phyloP scores from a whole-genome alignment of 2,888 invertebrate species.

The Oeneis ivallda region DNA sequence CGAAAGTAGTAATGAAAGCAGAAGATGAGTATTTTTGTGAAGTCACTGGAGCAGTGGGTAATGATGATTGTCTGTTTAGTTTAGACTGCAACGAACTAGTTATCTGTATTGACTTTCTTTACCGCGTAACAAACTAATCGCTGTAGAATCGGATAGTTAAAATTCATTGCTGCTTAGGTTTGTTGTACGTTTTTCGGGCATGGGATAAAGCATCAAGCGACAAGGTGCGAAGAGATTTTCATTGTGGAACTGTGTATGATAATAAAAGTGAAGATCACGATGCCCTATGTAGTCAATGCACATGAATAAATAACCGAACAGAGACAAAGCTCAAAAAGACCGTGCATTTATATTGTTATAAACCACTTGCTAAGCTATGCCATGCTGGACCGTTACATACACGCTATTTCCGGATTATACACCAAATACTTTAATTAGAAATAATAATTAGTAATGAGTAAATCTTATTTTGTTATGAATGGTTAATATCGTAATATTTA shows the following conservation, averaged over 20 bases:
- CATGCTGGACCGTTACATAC: too few species aligned
- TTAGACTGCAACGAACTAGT: slow-evolving; percentile 53
- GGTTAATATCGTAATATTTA: too few species aligned
- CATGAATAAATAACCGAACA: too few species aligned
- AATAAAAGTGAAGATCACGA: slow-evolving; percentile 63
- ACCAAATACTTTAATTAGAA: too few species aligned
- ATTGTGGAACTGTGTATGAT: slow-evolving; percentile 30
- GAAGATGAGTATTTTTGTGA: slow-evolving; percentile 64
- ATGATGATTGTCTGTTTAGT: slow-evolving; percentile 60
- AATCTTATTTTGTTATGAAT: too few species aligned
- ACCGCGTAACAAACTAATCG: slow-evolving; percentile 18
- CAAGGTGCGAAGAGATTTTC: slow-evolving; percentile 1
- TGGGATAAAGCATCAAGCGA: slow-evolving; percentile 38
- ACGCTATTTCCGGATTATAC: too few species aligned
- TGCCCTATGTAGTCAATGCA: slow-evolving; percentile 57
- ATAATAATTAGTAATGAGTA: too few species aligned
- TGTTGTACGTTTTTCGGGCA: neutral
- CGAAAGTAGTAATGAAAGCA: slow-evolving; percentile 69
- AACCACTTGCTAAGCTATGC: too few species aligned
- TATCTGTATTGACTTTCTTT: slow-evolving; percentile 49
- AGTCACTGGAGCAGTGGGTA: slow-evolving; percentile 74
- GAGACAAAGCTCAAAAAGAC: too few species aligned
- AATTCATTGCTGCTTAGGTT: slow-evolving; percentile 46
- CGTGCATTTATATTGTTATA: neutral
- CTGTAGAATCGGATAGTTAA: slow-evolving; percentile 21